A percentile compares a stretch with the other conserved stretches of the same genome.
Conservation (phyloP, 2,113 vertebrate species). For the Australoheros scitulus region DNA sequence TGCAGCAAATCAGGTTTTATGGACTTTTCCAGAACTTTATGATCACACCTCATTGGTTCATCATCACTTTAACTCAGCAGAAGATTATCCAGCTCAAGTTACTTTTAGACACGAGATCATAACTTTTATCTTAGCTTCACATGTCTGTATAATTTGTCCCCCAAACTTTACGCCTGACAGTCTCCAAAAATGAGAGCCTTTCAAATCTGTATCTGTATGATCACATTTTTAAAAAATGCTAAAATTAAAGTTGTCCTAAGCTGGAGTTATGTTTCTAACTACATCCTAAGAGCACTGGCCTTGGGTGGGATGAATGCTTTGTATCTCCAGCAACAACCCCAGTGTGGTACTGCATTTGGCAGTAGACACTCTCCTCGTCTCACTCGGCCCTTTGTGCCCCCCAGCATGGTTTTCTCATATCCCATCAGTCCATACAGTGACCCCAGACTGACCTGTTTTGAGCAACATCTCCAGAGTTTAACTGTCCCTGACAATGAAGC, state of each 20-base stretch:
- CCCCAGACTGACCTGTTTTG: conserved; percentile 89
- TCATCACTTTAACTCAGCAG: not conserved
- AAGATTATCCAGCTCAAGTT: not conserved
- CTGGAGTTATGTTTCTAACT: not conserved
- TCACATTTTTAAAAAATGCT: not conserved
- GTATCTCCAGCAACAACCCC: not conserved
- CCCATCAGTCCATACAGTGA: conserved; percentile 83
- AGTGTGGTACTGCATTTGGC: not conserved
- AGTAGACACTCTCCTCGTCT: not conserved
- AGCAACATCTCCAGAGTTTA: conserved; percentile 90
- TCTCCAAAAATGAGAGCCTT: not conserved
- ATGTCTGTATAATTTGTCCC: not conserved
- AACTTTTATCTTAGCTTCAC: not conserved
- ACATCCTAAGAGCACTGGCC: too few species aligned
- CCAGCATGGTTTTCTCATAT: conserved; percentile 54
- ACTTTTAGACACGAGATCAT: not conserved
- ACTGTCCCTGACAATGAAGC: conserved; percentile 92
- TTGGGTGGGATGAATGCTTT: too few species aligned
- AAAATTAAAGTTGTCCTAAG: not conserved
- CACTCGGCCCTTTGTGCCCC: conserved; percentile 19
- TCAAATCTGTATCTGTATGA: not conserved
- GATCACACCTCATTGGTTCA: not conserved
- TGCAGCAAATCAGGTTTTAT: not conserved
- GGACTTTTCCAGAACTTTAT: not conserved
- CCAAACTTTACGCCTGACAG: not conserved